A percentile compares a stretch with the other conserved stretches of the same genome.
These are phyloP conservation scores for Regulus satrapa DNA, from an alignment of 2,113 vertebrate genomes.

Conservation along the genomic window DNA sequence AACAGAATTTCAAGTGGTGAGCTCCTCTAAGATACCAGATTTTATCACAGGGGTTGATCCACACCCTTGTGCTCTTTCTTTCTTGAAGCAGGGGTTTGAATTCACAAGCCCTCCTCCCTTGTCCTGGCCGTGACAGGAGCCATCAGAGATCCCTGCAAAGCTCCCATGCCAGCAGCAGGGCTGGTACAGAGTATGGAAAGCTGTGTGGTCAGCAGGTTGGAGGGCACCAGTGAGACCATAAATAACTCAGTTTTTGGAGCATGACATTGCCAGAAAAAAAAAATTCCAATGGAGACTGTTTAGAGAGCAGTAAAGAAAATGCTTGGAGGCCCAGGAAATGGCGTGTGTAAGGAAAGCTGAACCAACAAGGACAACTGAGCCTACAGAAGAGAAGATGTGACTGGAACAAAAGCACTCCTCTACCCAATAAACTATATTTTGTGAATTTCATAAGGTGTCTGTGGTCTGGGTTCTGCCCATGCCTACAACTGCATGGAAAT, in stretches of 20 bases:
- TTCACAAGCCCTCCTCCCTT: background rate
- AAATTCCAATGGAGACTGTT: background rate
- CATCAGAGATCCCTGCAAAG: background rate
- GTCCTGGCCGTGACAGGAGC: background rate
- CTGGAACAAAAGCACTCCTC: background rate
- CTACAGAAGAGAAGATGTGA: background rate
- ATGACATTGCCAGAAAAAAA: background rate
- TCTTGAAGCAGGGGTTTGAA: background rate
- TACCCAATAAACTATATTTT: background rate
- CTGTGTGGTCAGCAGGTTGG: background rate
- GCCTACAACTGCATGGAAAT: background rate
- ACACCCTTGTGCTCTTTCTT: background rate
- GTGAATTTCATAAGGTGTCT: background rate
- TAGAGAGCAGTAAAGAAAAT: background rate
- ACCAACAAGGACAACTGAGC: background rate
- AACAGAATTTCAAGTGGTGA: background rate
- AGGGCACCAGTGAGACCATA: background rate
- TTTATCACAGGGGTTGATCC: background rate
- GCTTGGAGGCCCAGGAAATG: background rate
- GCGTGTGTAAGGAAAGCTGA: background rate
- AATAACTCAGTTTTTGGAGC: background rate
- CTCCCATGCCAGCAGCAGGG: background rate
- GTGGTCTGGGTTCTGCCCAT: background rate
- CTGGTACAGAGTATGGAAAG: accelerated
- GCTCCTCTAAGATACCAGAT: background rate